Base-by-base conservation (phyloP, 2,888 invertebrate genomes). In the Lochmaea crataegi region DNA sequence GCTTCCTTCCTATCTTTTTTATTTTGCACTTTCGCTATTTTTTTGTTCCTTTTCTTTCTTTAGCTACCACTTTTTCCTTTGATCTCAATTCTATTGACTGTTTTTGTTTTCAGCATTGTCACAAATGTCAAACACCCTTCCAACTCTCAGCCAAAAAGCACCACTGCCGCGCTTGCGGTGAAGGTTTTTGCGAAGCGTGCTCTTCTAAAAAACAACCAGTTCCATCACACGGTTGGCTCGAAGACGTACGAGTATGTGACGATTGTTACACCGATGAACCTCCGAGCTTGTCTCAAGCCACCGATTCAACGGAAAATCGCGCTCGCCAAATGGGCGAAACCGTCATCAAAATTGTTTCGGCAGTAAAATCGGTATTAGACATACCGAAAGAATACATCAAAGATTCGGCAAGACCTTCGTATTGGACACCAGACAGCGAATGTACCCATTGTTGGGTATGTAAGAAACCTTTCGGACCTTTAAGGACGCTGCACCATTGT, bases 361-460 rank as follows among this genome's bases (percentile, higher is more conserved):
- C 90, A 41, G 92, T 94, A 7, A 92, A 92, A 22, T 90, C 92
- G 0, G 92, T 92, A 56, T 87, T 94, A 10, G 92, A 91, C 78
- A 93, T 93, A 85, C 93, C 94, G 2, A 91, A 92, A 86, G 92
- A 94, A 91, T 84, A 92, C 61, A 91, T 95, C 63, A 94, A 94
- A 85, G 93, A 94, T 77, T 89, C 92, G 5, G 94, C 92, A 6
- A 88, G 94, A 53, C 95, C 95, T 0, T 86, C 90, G 0, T 95
- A 95, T 85, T 95, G 95, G 95, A 90, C 92, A 45, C 93, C 94
- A 0, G 95, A 95, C 84, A 89, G 89, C 6, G 91, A 93, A 80
- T 91, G 94, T 66, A 88, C 88, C 22, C 85, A 87, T 69, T 95
- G 95, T 84, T 88, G 86, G 75, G 90, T 69, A 11, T 95, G 95